Evolutionary conservation across 2,113 vertebrate species (phyloP).

Genomic region (Lethenteron camtschaticum): DNA sequence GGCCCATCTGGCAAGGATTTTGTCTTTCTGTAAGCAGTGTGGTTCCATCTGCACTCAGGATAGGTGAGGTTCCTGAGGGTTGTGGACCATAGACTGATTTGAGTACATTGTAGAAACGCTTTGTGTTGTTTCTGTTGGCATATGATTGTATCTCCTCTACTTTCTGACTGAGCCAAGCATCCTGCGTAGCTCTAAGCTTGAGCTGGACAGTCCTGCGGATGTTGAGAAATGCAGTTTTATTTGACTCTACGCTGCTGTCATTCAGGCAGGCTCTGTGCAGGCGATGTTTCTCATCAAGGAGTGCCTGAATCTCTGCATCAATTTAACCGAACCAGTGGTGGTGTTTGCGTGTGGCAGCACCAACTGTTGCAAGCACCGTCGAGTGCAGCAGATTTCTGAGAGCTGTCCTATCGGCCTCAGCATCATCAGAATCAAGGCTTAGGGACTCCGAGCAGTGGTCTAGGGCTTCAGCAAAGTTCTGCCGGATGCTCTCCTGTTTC

Average conservation of each 20-base stretch:
- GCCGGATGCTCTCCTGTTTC: not conserved
- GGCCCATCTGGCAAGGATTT: not conserved
- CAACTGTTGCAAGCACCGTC: not conserved
- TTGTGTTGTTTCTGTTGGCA: not conserved
- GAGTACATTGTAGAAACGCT: slow-evolving; percentile 4
- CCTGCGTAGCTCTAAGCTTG: not conserved
- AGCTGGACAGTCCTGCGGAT: not conserved
- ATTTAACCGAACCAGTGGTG: not conserved
- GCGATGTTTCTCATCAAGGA: not conserved
- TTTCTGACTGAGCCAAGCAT: not conserved
- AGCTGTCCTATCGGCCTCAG: not conserved
- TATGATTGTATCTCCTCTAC: not conserved
- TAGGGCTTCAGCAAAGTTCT: not conserved
- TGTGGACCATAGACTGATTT: not conserved
- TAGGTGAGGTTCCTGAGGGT: not conserved
- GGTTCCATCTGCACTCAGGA: not conserved
- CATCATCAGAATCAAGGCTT: not conserved
- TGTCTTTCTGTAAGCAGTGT: slow-evolving; percentile 2
- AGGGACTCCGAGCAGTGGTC: not conserved
- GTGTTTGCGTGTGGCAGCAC: not conserved
- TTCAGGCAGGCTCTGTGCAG: not conserved
- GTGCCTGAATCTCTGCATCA: not conserved
- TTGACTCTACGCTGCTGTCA: not conserved
- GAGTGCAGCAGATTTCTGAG: not conserved
- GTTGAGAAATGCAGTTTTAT: not conserved